Evolutionary conservation across 2,797 vertebrate genomes (phyloP), one percentile per base, ranked within the genome.

Genomic region (Dromococcyx pavoninus): DNA sequence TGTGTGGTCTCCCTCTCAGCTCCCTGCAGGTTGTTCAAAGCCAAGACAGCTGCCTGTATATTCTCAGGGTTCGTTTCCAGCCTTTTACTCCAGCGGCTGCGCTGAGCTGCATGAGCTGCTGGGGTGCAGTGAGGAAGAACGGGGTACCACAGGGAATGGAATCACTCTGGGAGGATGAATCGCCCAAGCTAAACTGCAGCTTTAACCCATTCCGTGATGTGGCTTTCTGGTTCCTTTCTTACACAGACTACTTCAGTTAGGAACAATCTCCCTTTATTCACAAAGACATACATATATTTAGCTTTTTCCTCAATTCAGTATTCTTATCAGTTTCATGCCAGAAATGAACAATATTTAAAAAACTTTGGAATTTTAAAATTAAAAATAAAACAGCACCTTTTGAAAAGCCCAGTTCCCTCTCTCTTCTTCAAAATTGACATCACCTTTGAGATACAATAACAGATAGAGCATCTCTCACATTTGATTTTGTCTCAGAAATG

Each of bases 51-150:
- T 82, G 64, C 33, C 65, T 32, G 4, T 6, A 5, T 19, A 9
- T 74, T 84, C 89, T 16, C 35, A 71, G 81, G 48, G 10, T 24
- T 44, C 27, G 13, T 74, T 74, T 54, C 57, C 67, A 60, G 57
- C 28, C 18, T 43, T 69, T 39, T 17, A 14, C 17, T 77, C 33
- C 80, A 69, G 71, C 0, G 1, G 50, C 44, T 65, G 43, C 13
- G 33, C 64, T 19, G 61, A 62, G 70, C 69, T 66, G 57, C 48
- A 17, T 1, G 1, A n/a, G 6, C 18, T 0, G 3, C 1, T 2
- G 53, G 77, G n/a, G 7, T 37, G 30, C 1, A 1, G 13, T 9
- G 61, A 46, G 37, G 56, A 64, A 51, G 35, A 33, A 13, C 4
- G 32, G 43, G 43, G 14, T 32, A 13, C 32, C 2, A 1, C 10